These are phyloP conservation scores for Proctacanthus coquilletti DNA, from an alignment of 1,140 invertebrate species.

Conservation along the genomic window DNA sequence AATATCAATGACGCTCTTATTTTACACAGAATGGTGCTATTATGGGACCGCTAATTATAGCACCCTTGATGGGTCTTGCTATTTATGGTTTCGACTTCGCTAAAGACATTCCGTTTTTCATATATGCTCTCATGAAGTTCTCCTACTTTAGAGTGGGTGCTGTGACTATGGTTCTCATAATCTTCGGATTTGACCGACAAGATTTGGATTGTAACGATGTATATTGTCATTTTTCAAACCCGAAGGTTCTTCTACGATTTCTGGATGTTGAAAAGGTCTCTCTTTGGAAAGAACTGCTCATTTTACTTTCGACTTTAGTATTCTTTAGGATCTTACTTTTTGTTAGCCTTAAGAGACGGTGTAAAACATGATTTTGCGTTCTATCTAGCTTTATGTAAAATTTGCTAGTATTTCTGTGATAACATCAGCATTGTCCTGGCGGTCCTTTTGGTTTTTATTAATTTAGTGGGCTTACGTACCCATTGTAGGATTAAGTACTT, in stretches of 20 bases:
- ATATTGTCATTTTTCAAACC: conserved; percentile 43
- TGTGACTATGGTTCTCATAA: conserved; percentile 38
- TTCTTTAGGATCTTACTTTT: conserved; percentile 36
- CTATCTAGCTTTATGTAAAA: too few species aligned
- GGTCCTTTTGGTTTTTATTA: too few species aligned
- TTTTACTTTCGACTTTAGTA: conserved; percentile 34
- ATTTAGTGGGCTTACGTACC: too few species aligned
- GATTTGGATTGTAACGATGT: conserved; percentile 39
- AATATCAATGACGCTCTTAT: background rate
- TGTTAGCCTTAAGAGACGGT: conserved; percentile 35
- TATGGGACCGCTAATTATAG: conserved; percentile 42
- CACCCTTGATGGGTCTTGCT: conserved; percentile 44
- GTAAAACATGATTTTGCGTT: conserved; percentile 39
- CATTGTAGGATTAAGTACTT: too few species aligned
- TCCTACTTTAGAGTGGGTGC: conserved; percentile 45
- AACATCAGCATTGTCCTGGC: too few species aligned
- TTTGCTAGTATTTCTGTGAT: too few species aligned
- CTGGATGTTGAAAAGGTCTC: conserved; percentile 36
- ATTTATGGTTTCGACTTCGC: conserved; percentile 53
- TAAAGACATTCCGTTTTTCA: conserved; percentile 35
- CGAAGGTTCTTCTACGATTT: conserved; percentile 37
- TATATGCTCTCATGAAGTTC: conserved; percentile 42
- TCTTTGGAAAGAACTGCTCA: conserved; percentile 34
- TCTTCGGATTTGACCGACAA: conserved; percentile 41
- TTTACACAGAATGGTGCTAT: conserved; percentile 43